Base-by-base conservation (phyloP, 2,888 invertebrate genomes). In the Caenorhabditis sinica region DNA sequence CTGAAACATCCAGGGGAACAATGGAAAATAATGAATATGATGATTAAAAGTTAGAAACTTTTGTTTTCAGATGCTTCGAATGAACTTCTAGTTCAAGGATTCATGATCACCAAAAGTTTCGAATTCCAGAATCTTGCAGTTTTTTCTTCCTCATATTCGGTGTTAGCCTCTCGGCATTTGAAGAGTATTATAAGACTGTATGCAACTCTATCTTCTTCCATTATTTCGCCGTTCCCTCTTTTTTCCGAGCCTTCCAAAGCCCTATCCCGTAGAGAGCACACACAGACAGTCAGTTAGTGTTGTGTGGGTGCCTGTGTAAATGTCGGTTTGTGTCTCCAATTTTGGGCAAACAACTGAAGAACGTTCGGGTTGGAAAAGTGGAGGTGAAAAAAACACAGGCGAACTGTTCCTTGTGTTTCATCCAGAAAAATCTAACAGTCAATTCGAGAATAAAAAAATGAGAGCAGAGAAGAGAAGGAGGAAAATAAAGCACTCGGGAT, bases 331-430 rank as follows among this genome's bases (percentile, higher is more conserved):
- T 49, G 68, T 40, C 71, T 72, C 79, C 79, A 71, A 71, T 79
- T 79, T 72, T 79, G 63, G 79, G 71, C 79, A 79, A 79, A 79
- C 79, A 79, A 76, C 53, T 72, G 71, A 36, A 36, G 33, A 61
- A 69, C 69, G 68, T 36, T 68, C 23, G 20, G 51, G 23, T 58
- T 63, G 61, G 28, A 56, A 74, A 30, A 20, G 33, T 9, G 25
- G 61, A 30, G 61, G 61, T 17, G 15, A 20, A 23, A 23, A n/a
- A 28, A 49, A 58, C 15, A n/a, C n/a, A n/a, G 43, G 58, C 43
- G 43, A 58, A 75, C 43, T 33, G 45, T 56, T 56, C 69, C 4
- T n/a, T 23, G 60, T 60, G 76, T 76, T 66, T 76, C 63, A 51
- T 51, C 72, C 40, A 13, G n/a, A 36, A 23, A 30, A 56, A 28